A percentile compares a stretch with the other conserved stretches of the same genome.
Conservation (phyloP, 2,797 vertebrate species). For the Sebastes flavidus region DNA sequence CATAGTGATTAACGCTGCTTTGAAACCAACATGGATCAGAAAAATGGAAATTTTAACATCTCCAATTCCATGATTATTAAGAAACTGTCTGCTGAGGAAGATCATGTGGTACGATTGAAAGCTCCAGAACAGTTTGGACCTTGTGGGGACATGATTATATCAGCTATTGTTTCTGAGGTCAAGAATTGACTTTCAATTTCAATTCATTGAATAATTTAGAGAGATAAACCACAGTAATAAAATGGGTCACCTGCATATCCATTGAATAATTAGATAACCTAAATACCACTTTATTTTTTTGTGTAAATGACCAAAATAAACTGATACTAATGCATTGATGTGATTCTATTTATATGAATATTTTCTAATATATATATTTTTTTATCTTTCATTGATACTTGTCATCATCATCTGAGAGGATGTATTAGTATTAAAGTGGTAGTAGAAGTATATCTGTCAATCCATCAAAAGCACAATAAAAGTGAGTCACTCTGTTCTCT, state of each 20-base stretch:
- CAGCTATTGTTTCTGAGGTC: background rate
- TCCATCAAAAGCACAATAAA: background rate
- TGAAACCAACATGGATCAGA: background rate
- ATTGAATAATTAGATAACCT: background rate
- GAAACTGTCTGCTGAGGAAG: background rate
- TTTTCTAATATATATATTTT: background rate
- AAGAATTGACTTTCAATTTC: background rate
- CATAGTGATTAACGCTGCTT: background rate
- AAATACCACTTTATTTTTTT: background rate
- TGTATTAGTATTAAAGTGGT: background rate
- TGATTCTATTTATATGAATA: background rate
- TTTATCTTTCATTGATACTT: background rate
- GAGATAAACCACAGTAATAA: background rate
- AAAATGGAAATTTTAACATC: background rate
- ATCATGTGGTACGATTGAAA: background rate
- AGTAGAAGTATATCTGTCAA: background rate
- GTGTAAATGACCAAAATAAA: background rate
- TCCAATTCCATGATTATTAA: background rate
- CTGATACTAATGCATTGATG: background rate
- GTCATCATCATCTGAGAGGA: background rate
- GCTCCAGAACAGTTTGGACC: background rate
- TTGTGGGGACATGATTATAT: no score
- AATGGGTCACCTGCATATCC: background rate
- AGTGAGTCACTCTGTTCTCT: background rate
- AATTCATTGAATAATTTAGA: background rate